Conservation (phyloP, 2,113 vertebrate species). For the Nettapus auritus region DNA sequence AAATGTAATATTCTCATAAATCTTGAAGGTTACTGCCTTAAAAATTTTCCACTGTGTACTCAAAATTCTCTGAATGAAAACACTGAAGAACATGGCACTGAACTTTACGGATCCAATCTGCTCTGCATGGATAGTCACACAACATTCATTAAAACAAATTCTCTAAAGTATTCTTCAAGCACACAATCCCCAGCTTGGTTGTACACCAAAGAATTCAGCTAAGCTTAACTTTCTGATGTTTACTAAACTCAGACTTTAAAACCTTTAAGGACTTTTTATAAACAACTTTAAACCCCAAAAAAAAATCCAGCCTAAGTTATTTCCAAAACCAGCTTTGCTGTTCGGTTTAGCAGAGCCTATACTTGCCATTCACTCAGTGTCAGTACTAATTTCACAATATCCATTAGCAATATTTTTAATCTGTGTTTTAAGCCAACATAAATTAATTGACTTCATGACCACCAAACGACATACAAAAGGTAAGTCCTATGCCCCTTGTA, state of each 20-base stretch:
- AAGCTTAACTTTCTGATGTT: not conserved
- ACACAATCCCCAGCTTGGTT: not conserved
- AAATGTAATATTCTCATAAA: conserved; percentile 24
- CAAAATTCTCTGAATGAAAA: not conserved
- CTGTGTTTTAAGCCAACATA: not conserved
- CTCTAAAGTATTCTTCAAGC: not conserved
- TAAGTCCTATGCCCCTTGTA: fast-evolving
- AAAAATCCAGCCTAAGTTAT: not conserved
- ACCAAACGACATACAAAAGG: not conserved
- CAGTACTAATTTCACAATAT: not conserved
- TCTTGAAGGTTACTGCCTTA: not conserved
- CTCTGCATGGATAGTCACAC: not conserved
- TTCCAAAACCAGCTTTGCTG: not conserved
- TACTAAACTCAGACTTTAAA: not conserved
- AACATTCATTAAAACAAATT: not conserved
- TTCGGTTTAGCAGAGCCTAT: not conserved
- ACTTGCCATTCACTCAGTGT: not conserved
- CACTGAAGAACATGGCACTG: not conserved
- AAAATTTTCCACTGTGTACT: not conserved
- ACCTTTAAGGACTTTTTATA: not conserved
- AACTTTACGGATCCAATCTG: not conserved
- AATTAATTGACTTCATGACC: not conserved
- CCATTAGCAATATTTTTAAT: not conserved
- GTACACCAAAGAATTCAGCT: not conserved
- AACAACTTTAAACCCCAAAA: not conserved